Conservation (phyloP, 2,113 vertebrate species). For the Chamaetylas fuelleborni region DNA sequence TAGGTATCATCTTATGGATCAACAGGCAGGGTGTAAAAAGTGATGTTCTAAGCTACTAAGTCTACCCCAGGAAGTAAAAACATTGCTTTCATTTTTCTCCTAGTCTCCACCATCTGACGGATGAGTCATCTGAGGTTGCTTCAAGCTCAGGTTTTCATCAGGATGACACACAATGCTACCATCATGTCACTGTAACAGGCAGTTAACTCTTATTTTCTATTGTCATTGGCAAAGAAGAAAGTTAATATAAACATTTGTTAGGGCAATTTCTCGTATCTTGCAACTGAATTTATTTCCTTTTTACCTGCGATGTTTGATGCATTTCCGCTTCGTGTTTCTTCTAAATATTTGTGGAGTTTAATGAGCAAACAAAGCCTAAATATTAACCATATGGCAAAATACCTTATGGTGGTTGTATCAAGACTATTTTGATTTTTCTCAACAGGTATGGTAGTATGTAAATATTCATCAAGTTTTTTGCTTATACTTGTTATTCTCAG, state of each 20-base stretch:
- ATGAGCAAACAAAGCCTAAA: not conserved
- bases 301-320: not conserved
- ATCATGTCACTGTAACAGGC: slow-evolving; percentile 68
- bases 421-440: slow-evolving; percentile 3
- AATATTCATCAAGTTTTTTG: not conserved
- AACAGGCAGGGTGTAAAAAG: slow-evolving; percentile 59
- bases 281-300: slow-evolving; percentile 21
- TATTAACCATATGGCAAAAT: not conserved
- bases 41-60: slow-evolving; percentile 57
- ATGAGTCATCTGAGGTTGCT: slow-evolving; percentile 71
- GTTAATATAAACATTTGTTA: slow-evolving; percentile 32
- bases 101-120: slow-evolving; percentile 68
- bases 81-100: slow-evolving; percentile 68
- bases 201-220: slow-evolving; percentile 56
- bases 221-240: slow-evolving; percentile 55
- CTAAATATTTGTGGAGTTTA: slow-evolving; percentile 6
- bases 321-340: not conserved
- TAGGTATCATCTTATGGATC: slow-evolving; percentile 54
- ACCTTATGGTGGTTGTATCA: not conserved
- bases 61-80: slow-evolving; percentile 56
- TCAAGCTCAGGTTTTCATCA: slow-evolving; percentile 71
- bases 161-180: slow-evolving; percentile 66
- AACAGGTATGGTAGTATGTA: not conserved
- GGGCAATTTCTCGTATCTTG: slow-evolving; percentile 12
- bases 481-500: not conserved